Percentiles rank a stretch among this genome's conserved stretches.
Evolutionary conservation across 1,140 invertebrate species (phyloP).

Genomic region (Hypothenemus hampei): DNA sequence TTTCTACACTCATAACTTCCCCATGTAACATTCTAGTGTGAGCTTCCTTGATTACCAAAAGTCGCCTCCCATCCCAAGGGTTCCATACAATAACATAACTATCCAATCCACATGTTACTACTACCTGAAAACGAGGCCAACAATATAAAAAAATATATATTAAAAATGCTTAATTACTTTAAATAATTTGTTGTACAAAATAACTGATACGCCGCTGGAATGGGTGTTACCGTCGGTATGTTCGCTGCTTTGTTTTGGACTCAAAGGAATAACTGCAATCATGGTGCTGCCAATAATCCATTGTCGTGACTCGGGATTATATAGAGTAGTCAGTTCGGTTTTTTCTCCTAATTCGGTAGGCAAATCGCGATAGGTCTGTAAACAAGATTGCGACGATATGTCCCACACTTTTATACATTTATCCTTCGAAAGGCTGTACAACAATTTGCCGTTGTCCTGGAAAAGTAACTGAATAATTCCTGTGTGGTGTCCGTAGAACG

Average conservation of each 20-base stretch:
- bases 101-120: slow-evolving; percentile 64
- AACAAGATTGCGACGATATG: slow-evolving; percentile 52
- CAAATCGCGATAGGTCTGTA: slow-evolving; percentile 61
- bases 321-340: slow-evolving; percentile 54
- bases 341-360: slow-evolving; percentile 54
- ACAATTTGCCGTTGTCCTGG: slow-evolving; percentile 48
- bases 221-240: slow-evolving; percentile 66
- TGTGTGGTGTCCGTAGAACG: slow-evolving; percentile 64
- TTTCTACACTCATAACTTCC: slow-evolving; percentile 60
- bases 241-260: slow-evolving; percentile 55
- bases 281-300: slow-evolving; percentile 57
- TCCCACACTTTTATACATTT: slow-evolving; percentile 69
- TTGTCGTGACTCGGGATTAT: slow-evolving; percentile 59
- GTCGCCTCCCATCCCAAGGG: slow-evolving; percentile 56
- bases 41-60: slow-evolving; percentile 58
- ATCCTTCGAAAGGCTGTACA: slow-evolving; percentile 60
- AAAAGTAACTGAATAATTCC: slow-evolving; percentile 61
- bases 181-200: slow-evolving; percentile 65
- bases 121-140: slow-evolving; percentile 50
- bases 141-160: slow-evolving; percentile 37
- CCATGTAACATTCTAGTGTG: slow-evolving; percentile 58
- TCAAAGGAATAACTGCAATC: slow-evolving; percentile 56
- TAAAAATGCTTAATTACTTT: slow-evolving; percentile 43
- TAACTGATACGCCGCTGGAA: slow-evolving; percentile 55
- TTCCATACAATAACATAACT: slow-evolving; percentile 71